Conservation (phyloP, 1,140 invertebrate genomes). For the Dreissena polymorpha region DNA sequence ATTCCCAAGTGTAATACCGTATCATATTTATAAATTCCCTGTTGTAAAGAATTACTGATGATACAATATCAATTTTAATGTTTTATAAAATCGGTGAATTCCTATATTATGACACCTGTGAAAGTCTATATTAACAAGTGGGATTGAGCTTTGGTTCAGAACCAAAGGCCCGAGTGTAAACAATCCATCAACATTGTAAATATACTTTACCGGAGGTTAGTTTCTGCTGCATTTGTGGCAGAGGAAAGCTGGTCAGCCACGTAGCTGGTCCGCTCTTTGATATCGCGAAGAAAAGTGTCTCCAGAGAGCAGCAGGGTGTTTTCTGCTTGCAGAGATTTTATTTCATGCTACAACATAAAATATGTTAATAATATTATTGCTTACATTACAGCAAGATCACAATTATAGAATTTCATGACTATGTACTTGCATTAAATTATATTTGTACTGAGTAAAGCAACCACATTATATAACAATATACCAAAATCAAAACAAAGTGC, state of each 20-base stretch:
- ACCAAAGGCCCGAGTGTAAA: neutral
- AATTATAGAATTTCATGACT: no score
- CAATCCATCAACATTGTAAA: neutral
- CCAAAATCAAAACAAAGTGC: no score
- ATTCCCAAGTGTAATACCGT: no score
- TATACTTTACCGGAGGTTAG: constrained; percentile 61
- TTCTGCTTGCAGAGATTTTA: constrained; percentile 55
- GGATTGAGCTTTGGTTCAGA: neutral
- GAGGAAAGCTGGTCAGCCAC: constrained; percentile 63
- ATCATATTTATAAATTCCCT: neutral
- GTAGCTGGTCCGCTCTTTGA: constrained; percentile 67
- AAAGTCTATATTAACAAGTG: neutral
- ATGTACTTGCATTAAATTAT: no score
- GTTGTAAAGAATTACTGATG: neutral
- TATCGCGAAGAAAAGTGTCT: constrained; percentile 52
- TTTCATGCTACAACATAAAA: constrained; percentile 53
- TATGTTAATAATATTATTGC: no score
- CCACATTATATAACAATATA: no score
- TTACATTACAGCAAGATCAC: neutral
- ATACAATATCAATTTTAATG: neutral
- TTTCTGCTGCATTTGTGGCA: constrained; percentile 66
- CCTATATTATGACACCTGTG: neutral
- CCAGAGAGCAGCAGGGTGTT: constrained; percentile 56
- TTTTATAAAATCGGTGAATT: neutral
- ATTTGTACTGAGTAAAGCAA: no score